These are phyloP conservation scores for Callipepla californica DNA, from an alignment of 2,113 vertebrate genomes.

Conservation along the genomic window DNA sequence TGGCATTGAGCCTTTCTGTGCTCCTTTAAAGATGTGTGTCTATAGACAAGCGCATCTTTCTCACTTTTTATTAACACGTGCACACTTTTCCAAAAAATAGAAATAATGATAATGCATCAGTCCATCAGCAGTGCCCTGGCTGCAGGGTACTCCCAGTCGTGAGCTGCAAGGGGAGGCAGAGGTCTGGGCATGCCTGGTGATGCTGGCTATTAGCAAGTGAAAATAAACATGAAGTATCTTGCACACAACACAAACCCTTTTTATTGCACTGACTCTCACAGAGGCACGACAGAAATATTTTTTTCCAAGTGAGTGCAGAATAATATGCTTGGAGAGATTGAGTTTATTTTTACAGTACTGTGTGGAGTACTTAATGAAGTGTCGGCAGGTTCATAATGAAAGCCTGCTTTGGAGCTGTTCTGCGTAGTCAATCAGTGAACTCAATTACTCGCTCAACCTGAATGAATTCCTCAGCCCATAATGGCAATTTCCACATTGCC, in stretches of 20 bases:
- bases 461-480: background rate
- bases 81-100: background rate
- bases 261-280: background rate
- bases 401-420: background rate
- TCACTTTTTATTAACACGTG: background rate
- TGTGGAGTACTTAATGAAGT: background rate
- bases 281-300: background rate
- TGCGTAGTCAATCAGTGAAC: background rate
- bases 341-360: background rate
- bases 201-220: background rate
- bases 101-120: background rate
- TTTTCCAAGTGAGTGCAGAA: background rate
- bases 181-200: background rate
- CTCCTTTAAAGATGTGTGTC: background rate
- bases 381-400: background rate
- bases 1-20: background rate
- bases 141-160: background rate
- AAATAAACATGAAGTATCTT: background rate
- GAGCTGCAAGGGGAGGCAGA: background rate
- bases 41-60: fast-evolving
- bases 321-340: background rate
- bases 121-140: background rate
- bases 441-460: background rate
- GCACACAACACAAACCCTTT: background rate
- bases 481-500: background rate